Evolutionary conservation across 2,113 vertebrate genomes (phyloP), one percentile per base, ranked within the genome.

Genomic region (Seriola rivoliana): DNA sequence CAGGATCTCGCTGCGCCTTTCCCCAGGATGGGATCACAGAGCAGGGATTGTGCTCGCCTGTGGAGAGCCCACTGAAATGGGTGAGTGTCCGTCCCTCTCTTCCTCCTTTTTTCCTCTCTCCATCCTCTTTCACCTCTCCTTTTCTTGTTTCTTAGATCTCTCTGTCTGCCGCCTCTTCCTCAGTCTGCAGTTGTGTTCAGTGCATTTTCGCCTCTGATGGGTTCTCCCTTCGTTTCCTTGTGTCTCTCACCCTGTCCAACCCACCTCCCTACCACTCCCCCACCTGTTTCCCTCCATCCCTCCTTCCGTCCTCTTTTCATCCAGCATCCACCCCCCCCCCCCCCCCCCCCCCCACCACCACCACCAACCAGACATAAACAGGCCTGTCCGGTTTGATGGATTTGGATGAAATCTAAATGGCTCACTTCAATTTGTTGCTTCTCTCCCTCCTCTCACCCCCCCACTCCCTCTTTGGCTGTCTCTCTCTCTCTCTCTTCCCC

Each of bases 21-120:
- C 90, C 93, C 93, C 90, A 86, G 95, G 93, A 94, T 91, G 93
- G 93, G 88, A 95, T 94, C 94, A 96, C 95, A 96, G 95, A 95
- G 95, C 94, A 75, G 90, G 95, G 94, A 95, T 95, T 96, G 95
- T 96, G 90, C 93, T 94, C 73, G 89, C 83, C 92, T 90, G 92
- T 88, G 90, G 93, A 94, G 88, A 93, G 92, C 85, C 90, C 77
- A 63, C 85, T 93, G 89, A 92, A 91, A 94, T 92, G 91, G 86
- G 93, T 93, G 92, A 95, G 94, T 95, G 92, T 93, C 86, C 72
- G 36, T 85, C 77, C 73, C 57, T 68, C 81, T 70, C 74, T 73
- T 60, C 66, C 69, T 78, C 50, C 57, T 54, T 75, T 75, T 44
- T 63, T 0, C 6, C 19, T 62, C 66, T 74, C 68, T 78, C 72